A percentile compares a stretch with the other conserved stretches of the same genome.
Conservation (phyloP, 2,888 invertebrate species). For the Ectobius pallidus region DNA sequence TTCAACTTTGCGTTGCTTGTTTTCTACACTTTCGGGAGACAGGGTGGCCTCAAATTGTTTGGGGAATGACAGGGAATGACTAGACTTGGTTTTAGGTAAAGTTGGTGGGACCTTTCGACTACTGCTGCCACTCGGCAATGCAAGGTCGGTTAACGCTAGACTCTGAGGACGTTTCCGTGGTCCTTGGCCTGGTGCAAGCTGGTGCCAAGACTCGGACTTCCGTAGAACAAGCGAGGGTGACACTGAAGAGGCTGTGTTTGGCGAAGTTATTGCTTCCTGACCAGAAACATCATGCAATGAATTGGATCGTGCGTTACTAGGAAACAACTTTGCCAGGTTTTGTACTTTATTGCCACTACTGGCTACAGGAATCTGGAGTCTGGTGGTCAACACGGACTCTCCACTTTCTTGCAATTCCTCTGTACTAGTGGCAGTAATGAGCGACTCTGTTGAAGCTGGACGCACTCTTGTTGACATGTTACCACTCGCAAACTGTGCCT, state of each 20-base stretch:
- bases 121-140: constrained; percentile 45
- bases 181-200: constrained; percentile 70
- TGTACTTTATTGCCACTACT: constrained; percentile 33
- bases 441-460: constrained; percentile 42
- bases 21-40: constrained; percentile 67
- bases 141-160: constrained; percentile 46
- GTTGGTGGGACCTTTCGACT: constrained; percentile 32
- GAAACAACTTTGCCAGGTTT: constrained; percentile 6
- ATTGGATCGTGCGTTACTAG: constrained; percentile 8
- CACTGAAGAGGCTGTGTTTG: constrained; percentile 42
- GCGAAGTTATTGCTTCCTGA: constrained; percentile 50
- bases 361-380: constrained; percentile 54
- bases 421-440: constrained; percentile 40
- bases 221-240: constrained; percentile 34
- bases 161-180: constrained; percentile 48
- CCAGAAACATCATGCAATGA: constrained; percentile 29
- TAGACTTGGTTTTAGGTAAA: constrained; percentile 70
- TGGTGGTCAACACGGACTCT: constrained; percentile 55
- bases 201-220: constrained; percentile 43
- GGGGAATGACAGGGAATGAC: constrained; percentile 73
- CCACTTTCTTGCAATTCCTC: constrained; percentile 49
- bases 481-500: not conserved
- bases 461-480: constrained; percentile 28
- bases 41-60: constrained; percentile 84
- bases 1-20: constrained; percentile 74